Evolutionary conservation across 2,113 vertebrate species (phyloP).

Genomic region (Myotis yumanensis): DNA sequence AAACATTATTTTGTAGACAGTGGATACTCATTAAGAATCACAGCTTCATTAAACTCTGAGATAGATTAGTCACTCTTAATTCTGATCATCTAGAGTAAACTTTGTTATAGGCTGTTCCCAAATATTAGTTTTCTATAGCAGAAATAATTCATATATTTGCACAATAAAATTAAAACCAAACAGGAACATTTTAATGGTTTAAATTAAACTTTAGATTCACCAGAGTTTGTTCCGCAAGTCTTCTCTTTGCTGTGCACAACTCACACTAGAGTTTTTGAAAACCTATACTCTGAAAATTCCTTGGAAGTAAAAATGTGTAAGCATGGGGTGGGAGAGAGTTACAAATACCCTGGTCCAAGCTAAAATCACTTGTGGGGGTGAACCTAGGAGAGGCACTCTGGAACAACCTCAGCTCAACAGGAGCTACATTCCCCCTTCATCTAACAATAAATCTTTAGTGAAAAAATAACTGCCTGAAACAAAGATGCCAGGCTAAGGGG

Average conservation of each 20-base stretch:
- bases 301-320: not conserved
- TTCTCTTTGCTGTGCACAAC: not conserved
- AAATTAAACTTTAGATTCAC: slow-evolving; percentile 15
- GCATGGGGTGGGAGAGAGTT: not conserved
- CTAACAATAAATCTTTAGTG: not conserved
- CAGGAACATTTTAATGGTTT: not conserved
- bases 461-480: not conserved
- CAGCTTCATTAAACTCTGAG: not conserved
- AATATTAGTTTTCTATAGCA: slow-evolving; percentile 6
- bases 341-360: not conserved
- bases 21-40: slow-evolving; percentile 22
- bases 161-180: not conserved
- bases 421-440: not conserved
- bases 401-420: not conserved
- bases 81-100: not conserved
- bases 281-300: not conserved
- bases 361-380: not conserved
- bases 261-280: not conserved
- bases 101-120: not conserved
- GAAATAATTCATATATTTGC: slow-evolving; percentile 31
- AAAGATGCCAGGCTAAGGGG: not conserved
- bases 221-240: not conserved
- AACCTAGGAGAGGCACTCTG: not conserved
- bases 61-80: slow-evolving; percentile 22
- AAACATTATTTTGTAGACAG: slow-evolving; percentile 8